A percentile compares a stretch with the other conserved stretches of the same genome.
phyloP scores from a whole-genome alignment of 2,797 vertebrate species.

The Ctenopoma multispine region DNA sequence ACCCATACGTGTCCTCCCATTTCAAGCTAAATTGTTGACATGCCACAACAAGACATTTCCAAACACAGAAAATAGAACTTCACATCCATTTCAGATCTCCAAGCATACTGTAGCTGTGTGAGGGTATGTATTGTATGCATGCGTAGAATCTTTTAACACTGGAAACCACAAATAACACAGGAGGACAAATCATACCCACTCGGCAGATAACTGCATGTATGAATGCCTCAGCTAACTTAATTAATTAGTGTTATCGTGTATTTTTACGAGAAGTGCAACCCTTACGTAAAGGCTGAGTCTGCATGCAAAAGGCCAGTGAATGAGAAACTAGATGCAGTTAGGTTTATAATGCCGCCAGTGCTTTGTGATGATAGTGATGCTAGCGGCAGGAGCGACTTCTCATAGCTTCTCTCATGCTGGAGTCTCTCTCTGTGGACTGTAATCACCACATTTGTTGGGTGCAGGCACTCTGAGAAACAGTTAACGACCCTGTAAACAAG shows the following conservation, averaged over 20 bases:
- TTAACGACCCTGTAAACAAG: constrained; percentile 80
- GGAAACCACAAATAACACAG: constrained; percentile 2
- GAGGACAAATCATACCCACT: constrained; percentile 8
- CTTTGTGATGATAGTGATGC: constrained; percentile 55
- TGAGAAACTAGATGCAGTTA: constrained; percentile 36
- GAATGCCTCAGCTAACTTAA: constrained; percentile 42
- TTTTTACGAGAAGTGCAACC: constrained; percentile 29
- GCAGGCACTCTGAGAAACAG: constrained; percentile 59
- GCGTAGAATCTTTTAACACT: constrained; percentile 16
- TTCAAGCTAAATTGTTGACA: constrained; percentile 13
- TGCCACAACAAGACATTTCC: constrained; percentile 13
- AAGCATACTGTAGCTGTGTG: neutral
- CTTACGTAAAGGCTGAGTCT: constrained; percentile 55
- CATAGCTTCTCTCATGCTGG: constrained; percentile 28
- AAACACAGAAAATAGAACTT: constrained; percentile 7
- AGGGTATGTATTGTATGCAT: neutral
- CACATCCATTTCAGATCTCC: constrained; percentile 24
- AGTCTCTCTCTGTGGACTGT: constrained; percentile 56
- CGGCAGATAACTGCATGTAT: constrained; percentile 28
- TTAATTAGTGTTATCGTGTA: constrained; percentile 61
- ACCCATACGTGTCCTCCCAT: neutral
- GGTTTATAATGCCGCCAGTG: constrained; percentile 60
- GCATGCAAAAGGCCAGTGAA: constrained; percentile 37
- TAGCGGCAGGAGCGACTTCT: constrained; percentile 23
- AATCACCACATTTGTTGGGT: constrained; percentile 70